A percentile compares a stretch with the other conserved stretches of the same genome.
Conservation (phyloP, 2,797 vertebrate species). For the Micropoecilia bifurca region DNA sequence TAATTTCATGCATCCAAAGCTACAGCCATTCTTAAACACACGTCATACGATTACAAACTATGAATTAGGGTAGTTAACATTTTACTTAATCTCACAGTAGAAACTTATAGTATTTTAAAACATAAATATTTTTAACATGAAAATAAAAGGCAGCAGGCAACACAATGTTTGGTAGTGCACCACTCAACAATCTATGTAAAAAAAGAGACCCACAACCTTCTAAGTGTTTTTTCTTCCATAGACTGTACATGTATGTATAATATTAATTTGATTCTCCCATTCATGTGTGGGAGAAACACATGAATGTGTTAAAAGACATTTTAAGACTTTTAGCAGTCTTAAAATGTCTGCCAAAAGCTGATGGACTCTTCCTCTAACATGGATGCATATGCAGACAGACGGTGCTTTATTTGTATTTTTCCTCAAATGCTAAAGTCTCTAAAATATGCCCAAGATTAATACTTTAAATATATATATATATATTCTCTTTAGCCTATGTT, state of each 20-base stretch:
- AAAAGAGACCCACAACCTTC: neutral
- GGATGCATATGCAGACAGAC: neutral
- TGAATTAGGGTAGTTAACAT: neutral
- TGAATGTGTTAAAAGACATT: too few relatives aligned
- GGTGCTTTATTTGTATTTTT: neutral
- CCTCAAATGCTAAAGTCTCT: neutral
- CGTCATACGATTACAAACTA: neutral
- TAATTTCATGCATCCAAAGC: neutral
- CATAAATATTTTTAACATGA: neutral
- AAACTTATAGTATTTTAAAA: neutral
- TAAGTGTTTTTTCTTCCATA: neutral
- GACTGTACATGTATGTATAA: neutral
- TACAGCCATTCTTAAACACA: too few relatives aligned
- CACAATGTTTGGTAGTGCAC: neutral
- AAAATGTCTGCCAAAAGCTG: neutral
- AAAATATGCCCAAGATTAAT: neutral
- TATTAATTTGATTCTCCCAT: neutral
- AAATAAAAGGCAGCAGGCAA: neutral
- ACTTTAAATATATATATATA: too few relatives aligned
- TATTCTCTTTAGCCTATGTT: neutral
- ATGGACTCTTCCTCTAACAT: neutral
- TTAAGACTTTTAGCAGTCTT: neutral
- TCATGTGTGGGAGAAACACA: neutral
- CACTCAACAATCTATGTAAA: neutral
- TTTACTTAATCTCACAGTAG: neutral